Base-by-base conservation (phyloP, 1,140 invertebrate species). In the Pseudomyrmex gracilis region DNA sequence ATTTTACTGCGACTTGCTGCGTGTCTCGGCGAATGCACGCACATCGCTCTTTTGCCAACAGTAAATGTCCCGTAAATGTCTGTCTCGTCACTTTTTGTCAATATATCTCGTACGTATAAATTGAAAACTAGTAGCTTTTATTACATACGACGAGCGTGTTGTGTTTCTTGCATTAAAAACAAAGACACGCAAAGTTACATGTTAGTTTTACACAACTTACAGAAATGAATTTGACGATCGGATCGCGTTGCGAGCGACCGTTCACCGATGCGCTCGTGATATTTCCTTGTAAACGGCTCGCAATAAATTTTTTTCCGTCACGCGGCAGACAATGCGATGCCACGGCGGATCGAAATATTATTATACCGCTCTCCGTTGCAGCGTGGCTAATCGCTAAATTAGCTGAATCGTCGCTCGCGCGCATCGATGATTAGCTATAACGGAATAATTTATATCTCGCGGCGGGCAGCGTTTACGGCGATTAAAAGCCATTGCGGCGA, bases 371-470 rank as follows among this genome's bases (percentile, higher is more conserved):
- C 58, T 24, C 73, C 34, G 55, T 57, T 71, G 43, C 67, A 15
- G 78, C 57, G 60, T 61, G 58, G 20, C 74, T 82, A 82, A 82
- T 82, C 10, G 70, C 60, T 74, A 74, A 74, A 82, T 82, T 82
- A 82, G 47, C 58, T 22, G 71, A 74, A 82, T 74, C 78, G 67
- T 74, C 49, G 51, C 76, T 49, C 76, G 76, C 76, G 66, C 76
- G 66, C 49, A 82, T 24, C 85, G 85, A 87, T 84, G 53, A 73
- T 57, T 61, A 58, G 63, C 43, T 58, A 20, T 64, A 58, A 57
- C 55, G 85, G 71, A 84, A 76, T 66, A 84, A 87, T 87, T 87
- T 78, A 73, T 76, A 74, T 80, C 53, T 13, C 45, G 4, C 76
- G 76, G 51, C 71, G 24, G 10, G 53, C 49, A 47, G 49, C 53